Evolutionary conservation across 2,888 invertebrate genomes (phyloP), one percentile per base, ranked within the genome.

Genomic region (Carabus problematicus): DNA sequence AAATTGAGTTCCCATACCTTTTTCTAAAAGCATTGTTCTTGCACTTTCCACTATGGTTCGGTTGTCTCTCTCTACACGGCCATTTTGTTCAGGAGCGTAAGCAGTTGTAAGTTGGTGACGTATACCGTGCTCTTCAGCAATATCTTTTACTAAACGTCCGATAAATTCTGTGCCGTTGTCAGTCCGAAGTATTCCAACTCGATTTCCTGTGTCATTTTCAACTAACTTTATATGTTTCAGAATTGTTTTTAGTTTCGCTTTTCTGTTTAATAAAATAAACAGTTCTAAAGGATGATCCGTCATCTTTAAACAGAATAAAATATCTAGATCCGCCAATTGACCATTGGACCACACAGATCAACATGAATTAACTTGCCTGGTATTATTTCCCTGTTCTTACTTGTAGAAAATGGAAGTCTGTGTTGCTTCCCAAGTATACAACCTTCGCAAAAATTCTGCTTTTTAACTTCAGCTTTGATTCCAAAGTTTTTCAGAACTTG

Each of bases 1-100:
- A 42, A 63, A 43, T 6, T 14, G 8, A 29, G 41, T 29, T 3
- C 14, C n/a, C 14, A 59, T 52, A 2, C 45, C 47, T 3, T 55
- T 55, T 45, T 64, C 62, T 8, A 58, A 60, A 11, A 72, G 1
- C 47, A 71, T 59, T 47, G 55, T 58, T 56, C 49, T 66, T 2
- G 63, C 66, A 18, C 41, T 60, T 52, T 68, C 60, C 7, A 68
- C 19, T n/a, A 68, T 60, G 8, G 60, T 60, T 42, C 60, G 40
- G 39, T 59, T 68, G 12, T n/a, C 19, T 14, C 60, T 43, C 19
- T 60, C 60, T 11, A 54, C 56, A 1, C 12, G 11, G 3, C 77
- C 76, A 72, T 78, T 78, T 70, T 78, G 77, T 64, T 78, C 71
- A 6, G 77, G 76, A 4, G 75, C 74, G 54, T 76, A 75, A 2